phyloP scores from a whole-genome alignment of 2,797 vertebrate genomes.

The Centroberyx gerrardi region DNA sequence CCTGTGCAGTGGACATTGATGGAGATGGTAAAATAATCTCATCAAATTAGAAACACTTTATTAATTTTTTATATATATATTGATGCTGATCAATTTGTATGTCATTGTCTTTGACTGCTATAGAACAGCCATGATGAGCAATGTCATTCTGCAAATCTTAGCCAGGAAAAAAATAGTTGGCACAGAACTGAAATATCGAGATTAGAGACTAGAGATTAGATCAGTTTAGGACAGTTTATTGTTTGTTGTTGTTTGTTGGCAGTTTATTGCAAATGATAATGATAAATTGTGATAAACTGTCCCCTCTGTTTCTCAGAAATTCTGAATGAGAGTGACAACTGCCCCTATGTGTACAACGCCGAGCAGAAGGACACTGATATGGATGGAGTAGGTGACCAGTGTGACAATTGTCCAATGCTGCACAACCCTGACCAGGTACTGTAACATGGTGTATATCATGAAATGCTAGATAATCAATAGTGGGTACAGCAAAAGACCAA shows the following conservation, averaged over 20 bases:
- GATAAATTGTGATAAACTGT: not conserved
- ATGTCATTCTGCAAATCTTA: not conserved
- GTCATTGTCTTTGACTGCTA: not conserved
- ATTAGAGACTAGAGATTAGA: not conserved
- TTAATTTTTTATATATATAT: not conserved
- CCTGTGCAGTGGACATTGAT: slow-evolving; percentile 97
- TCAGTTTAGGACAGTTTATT: not conserved
- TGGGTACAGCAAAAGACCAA: not conserved
- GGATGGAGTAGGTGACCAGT: slow-evolving; percentile 97
- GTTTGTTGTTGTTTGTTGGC: too few relatives aligned
- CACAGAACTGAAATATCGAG: not conserved
- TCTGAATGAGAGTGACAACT: slow-evolving; percentile 95
- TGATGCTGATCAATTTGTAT: not conserved
- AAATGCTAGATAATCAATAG: not conserved
- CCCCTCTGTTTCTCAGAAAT: slow-evolving; percentile 83
- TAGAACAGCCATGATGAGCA: not conserved
- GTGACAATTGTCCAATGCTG: slow-evolving; percentile 96
- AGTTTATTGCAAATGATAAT: too few relatives aligned
- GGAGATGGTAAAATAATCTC: slow-evolving; percentile 92
- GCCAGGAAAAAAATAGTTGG: not conserved
- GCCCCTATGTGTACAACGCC: slow-evolving; percentile 95
- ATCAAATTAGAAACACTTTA: not conserved
- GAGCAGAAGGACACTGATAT: slow-evolving; percentile 96
- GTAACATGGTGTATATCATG: not conserved
- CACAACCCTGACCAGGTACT: slow-evolving; percentile 96